Evolutionary conservation across 2,113 vertebrate genomes (phyloP).

Genomic region (Charadrius vociferus): DNA sequence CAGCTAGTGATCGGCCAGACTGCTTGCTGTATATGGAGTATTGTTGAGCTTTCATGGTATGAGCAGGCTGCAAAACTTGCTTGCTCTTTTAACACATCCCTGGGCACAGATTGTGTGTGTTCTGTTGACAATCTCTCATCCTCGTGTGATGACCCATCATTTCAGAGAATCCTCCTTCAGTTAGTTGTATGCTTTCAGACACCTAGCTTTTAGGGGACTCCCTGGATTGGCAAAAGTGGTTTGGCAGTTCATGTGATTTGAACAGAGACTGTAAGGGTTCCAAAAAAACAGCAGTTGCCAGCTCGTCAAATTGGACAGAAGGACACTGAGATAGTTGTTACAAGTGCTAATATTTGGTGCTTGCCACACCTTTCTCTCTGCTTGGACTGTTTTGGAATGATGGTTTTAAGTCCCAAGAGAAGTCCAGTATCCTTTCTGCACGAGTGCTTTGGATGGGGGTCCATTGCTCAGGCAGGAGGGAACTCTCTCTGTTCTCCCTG

Average conservation of each 20-base stretch:
- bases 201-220: not conserved
- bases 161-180: not conserved
- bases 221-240: not conserved
- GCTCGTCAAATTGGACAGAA: not conserved
- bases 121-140: not conserved
- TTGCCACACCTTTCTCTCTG: not conserved
- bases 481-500: not conserved
- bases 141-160: fast-evolving
- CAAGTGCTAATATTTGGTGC: not conserved
- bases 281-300: not conserved
- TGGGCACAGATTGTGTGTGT: not conserved
- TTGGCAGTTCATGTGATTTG: not conserved
- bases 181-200: not conserved
- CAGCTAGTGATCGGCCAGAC: not conserved
- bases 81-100: not conserved
- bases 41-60: not conserved
- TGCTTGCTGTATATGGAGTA: not conserved
- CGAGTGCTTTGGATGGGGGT: fast-evolving
- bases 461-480: not conserved
- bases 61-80: not conserved
- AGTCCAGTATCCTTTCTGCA: not conserved
- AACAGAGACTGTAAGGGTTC: not conserved
- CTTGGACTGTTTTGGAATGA: not conserved
- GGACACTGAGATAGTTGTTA: not conserved
- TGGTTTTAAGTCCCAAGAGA: not conserved